Base-by-base conservation (phyloP, 2,888 invertebrate genomes). In the Caenorhabditis uteleia region DNA sequence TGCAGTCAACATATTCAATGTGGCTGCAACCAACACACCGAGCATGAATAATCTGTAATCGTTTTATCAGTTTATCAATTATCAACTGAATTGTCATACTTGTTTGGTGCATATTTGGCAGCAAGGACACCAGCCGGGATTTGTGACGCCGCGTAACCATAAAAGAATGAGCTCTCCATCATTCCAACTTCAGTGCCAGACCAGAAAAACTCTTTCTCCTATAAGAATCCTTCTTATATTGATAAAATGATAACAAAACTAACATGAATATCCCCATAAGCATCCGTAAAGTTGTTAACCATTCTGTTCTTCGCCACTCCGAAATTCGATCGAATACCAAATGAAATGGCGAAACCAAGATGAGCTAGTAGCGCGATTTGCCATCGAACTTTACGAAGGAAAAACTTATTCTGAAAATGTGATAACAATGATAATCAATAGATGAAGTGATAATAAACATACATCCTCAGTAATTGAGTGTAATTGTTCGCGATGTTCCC, bases 71-170 rank as follows among this genome's bases (percentile, higher is more conserved):
- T 3, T 8, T 14, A 27, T 6, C n/a, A 45, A 42, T 7, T 10
- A 14, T 4, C 10, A 38, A 38, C 8, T 23, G 7, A 21, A 46
- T 20, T 7, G 16, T 40, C 4, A 21, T 25, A 88, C 88, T 86
- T 90, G 85, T 95, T 95, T 6, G 97, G 95, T 25, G 95, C 94
- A 85, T 93, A 92, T 85, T 91, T 91, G 27, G 95, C 93, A 14
- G 97, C 95, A 73, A 97, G 88, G 85, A 94, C 93, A 50, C 97
- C 97, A 40, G 97, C 97, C 14, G 97, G 97, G 51, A 97, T 91
- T 87, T 97, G 97, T 12, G 97, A 97, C 70, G 95, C 88, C 68
- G 97, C 88, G 85, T 98, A 98, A 20, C 97, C 97, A 89, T 94
- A 94, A 86, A 98, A 98, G 85, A 97, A 97, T 1, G 95, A 94